phyloP scores from a whole-genome alignment of 2,797 vertebrate species.

The Pempheris klunzingeri region DNA sequence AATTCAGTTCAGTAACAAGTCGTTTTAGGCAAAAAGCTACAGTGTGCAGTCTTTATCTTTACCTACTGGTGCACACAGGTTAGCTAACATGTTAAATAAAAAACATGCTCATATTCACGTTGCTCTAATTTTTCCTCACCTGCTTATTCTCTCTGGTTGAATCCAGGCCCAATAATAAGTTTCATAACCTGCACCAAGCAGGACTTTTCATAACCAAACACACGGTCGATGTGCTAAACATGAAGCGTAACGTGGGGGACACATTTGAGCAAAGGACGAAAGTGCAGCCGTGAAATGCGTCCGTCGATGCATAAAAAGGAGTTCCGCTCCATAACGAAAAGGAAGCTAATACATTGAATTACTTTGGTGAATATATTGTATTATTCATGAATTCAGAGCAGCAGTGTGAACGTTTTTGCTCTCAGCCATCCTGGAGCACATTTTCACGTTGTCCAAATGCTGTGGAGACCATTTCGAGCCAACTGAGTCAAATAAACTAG shows the following conservation, averaged over 20 bases:
- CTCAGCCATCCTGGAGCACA: no score
- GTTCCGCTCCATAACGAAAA: constrained; percentile 32
- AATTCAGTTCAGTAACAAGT: no score
- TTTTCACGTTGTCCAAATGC: no score
- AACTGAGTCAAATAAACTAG: no score
- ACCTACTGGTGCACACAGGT: not conserved
- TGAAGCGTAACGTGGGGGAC: constrained; percentile 1
- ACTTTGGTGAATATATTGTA: not conserved
- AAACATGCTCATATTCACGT: rapidly evolving
- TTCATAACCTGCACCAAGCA: not conserved
- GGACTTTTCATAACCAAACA: not conserved
- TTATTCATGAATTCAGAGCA: not conserved
- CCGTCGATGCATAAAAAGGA: not conserved
- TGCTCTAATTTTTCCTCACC: not conserved
- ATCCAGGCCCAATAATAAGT: no score
- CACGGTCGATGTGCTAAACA: rapidly evolving
- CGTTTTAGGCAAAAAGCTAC: not conserved
- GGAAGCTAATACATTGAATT: no score
- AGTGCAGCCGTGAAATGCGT: constrained; percentile 45
- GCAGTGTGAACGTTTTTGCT: not conserved
- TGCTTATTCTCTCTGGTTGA: not conserved
- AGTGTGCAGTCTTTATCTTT: not conserved
- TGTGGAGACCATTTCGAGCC: no score
- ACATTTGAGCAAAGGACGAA: constrained; percentile 30
- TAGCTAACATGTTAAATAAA: no score